Base-by-base conservation (phyloP, 2,797 vertebrate species). In the Anomalospiza imberbis region DNA sequence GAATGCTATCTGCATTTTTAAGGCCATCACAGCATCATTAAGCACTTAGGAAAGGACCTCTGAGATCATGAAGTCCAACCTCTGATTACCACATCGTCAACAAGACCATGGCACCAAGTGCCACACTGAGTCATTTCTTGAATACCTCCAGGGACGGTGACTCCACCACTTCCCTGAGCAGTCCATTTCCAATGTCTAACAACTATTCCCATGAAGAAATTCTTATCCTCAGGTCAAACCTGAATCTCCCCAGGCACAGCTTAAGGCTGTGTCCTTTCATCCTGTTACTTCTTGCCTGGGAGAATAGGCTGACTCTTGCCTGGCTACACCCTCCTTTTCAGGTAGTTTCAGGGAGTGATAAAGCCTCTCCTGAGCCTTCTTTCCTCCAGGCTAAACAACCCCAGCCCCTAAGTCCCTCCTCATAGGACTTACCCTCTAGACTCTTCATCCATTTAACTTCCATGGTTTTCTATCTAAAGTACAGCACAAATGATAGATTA, bases 291-390 rank as follows among this genome's bases (percentile, higher is more conserved):
- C 11, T 10, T 58, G 29, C 34, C 53, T 17, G n/a, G 25, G 45
- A 65, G 18, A 42, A 32, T 3, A 47, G 25, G 18, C 13, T 4
- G 11, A 40, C 1, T 1, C 9, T 11, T n/a, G 12, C 9, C 3
- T 17, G 13, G 15, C 29, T 42, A 36, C 29, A 28, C 8, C 9
- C 22, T 42, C 18, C 15, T 47, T 51, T 45, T 78, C 34, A 72
- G 13, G 13, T 6, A 60, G 38, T 28, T 53, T 21, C 5, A 53
- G 28, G 10, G 19, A 28, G 6, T 20, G 58, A 36, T 45, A 24
- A 71, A 51, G 11, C 12, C 34, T 15, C 31, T 40, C 18, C 18
- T 15, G 16, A 53, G 18, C 26, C 22, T 45, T 21, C 36, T 50
- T n/a, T 50, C 20, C 63, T 32, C 40, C 26, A 53, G 21, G 16